Conservation (phyloP, 1,140 invertebrate genomes). For the Mercenaria mercenaria region DNA sequence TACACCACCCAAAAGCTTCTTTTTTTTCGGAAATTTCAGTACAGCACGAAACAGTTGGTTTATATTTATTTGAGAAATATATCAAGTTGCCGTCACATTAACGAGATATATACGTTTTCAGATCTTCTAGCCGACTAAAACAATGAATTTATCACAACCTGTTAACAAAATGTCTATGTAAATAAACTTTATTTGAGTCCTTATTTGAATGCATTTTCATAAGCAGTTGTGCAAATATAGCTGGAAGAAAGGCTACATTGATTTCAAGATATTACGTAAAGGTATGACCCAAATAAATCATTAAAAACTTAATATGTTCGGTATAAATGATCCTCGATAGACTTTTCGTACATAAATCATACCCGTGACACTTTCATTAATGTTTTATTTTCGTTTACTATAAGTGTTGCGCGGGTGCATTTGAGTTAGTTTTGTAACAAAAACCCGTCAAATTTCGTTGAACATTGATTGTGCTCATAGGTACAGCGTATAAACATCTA, state of each 20-base stretch:
- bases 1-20: too few relatives aligned
- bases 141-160: too few relatives aligned
- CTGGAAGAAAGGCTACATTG: not conserved
- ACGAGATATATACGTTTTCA: too few relatives aligned
- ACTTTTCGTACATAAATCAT: constrained; percentile 5
- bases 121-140: too few relatives aligned
- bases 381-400: not conserved
- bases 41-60: too few relatives aligned
- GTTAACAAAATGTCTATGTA: too few relatives aligned
- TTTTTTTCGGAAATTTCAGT: too few relatives aligned
- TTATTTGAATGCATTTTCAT: too few relatives aligned
- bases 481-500: not conserved
- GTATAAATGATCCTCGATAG: not conserved
- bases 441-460: constrained; percentile 3
- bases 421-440: constrained; percentile 12
- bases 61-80: too few relatives aligned
- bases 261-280: not conserved
- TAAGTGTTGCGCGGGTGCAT: constrained; percentile 5
- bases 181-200: too few relatives aligned
- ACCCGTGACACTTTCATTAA: constrained; percentile 17
- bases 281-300: not conserved
- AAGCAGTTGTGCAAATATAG: not conserved
- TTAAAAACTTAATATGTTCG: not conserved
- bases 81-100: too few relatives aligned
- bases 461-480: not conserved